Conservation (phyloP, 2,888 invertebrate species). For the Zelleria hepariella region DNA sequence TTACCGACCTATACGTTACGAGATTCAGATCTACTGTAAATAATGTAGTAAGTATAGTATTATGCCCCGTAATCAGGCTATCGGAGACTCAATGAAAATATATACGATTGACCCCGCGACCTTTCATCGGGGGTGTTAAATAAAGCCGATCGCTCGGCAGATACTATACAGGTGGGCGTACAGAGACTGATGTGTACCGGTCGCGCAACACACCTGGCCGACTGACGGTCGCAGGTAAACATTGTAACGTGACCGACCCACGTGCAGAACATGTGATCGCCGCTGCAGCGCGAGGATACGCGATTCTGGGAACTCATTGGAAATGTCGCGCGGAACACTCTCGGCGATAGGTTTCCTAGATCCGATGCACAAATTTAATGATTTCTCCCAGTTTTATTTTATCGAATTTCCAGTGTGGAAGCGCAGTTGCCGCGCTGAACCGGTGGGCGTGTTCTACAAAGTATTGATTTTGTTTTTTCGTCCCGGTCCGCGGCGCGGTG, state of each 20-base stretch:
- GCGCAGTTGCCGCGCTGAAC: slow-evolving; percentile 66
- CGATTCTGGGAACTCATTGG: not conserved
- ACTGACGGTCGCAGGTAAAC: slow-evolving; percentile 63
- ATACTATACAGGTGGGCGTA: slow-evolving; percentile 23
- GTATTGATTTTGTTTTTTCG: slow-evolving; percentile 64
- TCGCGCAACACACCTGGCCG: slow-evolving; percentile 56
- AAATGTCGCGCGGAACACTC: not conserved
- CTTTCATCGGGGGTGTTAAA: not conserved
- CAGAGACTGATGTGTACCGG: slow-evolving; percentile 20
- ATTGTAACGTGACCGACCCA: slow-evolving; percentile 65
- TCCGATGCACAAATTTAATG: slow-evolving; percentile 52
- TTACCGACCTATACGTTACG: too few species aligned
- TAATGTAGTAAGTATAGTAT: too few species aligned
- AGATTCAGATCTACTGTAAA: too few species aligned
- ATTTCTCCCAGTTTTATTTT: slow-evolving; percentile 67
- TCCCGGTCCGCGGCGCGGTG: slow-evolving; percentile 38
- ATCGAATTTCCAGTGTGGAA: slow-evolving; percentile 67
- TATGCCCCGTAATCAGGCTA: not conserved
- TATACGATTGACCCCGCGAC: not conserved
- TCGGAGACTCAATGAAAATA: not conserved
- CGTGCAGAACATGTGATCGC: slow-evolving; percentile 56
- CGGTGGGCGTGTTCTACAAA: slow-evolving; percentile 67
- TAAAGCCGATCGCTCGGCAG: slow-evolving; percentile 7
- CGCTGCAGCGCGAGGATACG: not conserved
- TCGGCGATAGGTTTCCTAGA: slow-evolving; percentile 22